These are phyloP conservation scores for Flexamia atlantica DNA, from an alignment of 2,888 invertebrate genomes.

Conservation along the genomic window DNA sequence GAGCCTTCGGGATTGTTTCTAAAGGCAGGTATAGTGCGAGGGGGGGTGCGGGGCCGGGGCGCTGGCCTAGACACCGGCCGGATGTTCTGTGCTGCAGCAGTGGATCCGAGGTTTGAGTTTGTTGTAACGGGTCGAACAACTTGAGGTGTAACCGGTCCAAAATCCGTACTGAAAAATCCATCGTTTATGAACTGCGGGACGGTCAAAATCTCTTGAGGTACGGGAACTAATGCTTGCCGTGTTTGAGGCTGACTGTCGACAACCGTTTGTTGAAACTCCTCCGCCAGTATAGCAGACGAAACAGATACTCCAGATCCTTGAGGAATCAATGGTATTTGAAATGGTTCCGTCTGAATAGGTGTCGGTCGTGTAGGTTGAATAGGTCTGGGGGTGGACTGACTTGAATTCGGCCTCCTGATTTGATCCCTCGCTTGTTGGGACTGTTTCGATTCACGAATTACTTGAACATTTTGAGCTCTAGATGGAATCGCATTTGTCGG, in stretches of 20 bases:
- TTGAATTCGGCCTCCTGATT: not conserved
- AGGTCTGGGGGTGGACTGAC: not conserved
- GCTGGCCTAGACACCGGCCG: not conserved
- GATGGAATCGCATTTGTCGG: not conserved
- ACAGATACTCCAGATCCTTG: not conserved
- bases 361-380: slow-evolving; percentile 9
- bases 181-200: slow-evolving; percentile 54
- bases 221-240: slow-evolving; percentile 15
- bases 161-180: slow-evolving; percentile 56
- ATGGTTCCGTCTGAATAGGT: slow-evolving; percentile 11
- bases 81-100: not conserved
- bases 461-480: not conserved
- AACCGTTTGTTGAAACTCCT: slow-evolving; percentile 29
- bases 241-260: slow-evolving; percentile 20
- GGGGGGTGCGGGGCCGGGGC: not conserved
- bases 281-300: slow-evolving; percentile 23
- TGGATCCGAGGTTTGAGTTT: slow-evolving; percentile 2
- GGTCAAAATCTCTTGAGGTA: slow-evolving; percentile 1
- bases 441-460: not conserved
- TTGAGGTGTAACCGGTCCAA: slow-evolving; percentile 8
- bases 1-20: slow-evolving; percentile 29
- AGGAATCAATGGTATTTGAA: slow-evolving; percentile 28
- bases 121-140: not conserved
- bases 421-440: not conserved
- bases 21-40: slow-evolving; percentile 10